Conservation (phyloP, 2,797 vertebrate species). For the Chelonia mydas region DNA sequence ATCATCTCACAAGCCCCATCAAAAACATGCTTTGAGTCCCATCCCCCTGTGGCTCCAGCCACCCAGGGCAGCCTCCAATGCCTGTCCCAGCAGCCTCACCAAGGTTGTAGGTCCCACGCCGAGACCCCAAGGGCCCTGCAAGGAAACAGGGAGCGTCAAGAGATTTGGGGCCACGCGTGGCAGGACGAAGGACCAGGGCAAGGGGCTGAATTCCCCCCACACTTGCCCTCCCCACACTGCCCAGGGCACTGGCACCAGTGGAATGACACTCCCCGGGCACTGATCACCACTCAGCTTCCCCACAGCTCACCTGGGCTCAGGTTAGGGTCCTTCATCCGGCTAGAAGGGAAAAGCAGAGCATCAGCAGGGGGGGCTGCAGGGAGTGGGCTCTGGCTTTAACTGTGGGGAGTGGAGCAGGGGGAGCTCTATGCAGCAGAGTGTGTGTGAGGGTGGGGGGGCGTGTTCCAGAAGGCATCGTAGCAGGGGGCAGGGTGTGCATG, state of each 20-base stretch:
- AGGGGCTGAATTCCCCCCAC: neutral
- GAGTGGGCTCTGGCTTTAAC: slow-evolving; percentile 18
- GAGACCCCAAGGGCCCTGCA: slow-evolving; percentile 82
- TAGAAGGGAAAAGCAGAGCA: slow-evolving; percentile 63
- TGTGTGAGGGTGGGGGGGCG: rapidly evolving
- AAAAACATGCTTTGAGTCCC: neutral
- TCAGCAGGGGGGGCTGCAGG: neutral
- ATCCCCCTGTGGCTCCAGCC: neutral
- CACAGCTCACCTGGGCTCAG: slow-evolving; percentile 79
- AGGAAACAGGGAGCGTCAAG: neutral
- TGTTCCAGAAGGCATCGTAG: neutral
- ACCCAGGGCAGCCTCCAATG: neutral
- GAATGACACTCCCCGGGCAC: neutral
- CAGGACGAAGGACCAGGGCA: neutral
- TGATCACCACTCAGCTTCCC: neutral
- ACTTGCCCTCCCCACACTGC: no score
- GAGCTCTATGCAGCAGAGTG: neutral
- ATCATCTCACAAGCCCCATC: neutral
- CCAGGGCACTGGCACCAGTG: neutral
- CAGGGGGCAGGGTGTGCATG: neutral
- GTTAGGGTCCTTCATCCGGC: slow-evolving; percentile 83
- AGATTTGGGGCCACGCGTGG: neutral
- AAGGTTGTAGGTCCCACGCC: slow-evolving; percentile 88
- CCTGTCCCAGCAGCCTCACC: slow-evolving; percentile 77
- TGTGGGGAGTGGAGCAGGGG: neutral